phyloP scores from a whole-genome alignment of 2,113 vertebrate species.

The Scomber colias region DNA sequence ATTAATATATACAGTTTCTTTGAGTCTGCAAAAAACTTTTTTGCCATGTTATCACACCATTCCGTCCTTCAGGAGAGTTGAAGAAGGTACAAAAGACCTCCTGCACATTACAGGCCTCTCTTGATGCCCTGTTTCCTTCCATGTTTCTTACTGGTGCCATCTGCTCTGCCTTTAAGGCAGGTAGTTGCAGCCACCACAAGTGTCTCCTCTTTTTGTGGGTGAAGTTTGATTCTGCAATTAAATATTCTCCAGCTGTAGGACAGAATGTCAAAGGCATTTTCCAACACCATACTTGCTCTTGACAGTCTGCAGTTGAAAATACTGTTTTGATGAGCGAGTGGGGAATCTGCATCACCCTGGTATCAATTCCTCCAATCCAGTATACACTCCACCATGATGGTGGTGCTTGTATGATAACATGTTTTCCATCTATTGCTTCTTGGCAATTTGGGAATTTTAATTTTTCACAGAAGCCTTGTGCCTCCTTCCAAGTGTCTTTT shows the following conservation, averaged over 20 bases:
- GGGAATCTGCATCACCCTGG: conserved; percentile 20
- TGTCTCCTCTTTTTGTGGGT: background rate
- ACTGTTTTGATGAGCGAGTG: background rate
- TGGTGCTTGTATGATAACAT: conserved; percentile 1
- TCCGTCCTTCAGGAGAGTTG: too few relatives aligned
- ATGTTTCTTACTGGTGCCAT: too few relatives aligned
- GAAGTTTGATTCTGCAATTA: background rate
- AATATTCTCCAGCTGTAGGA: background rate
- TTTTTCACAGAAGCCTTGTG: conserved; percentile 20
- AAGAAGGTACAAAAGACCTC: too few relatives aligned
- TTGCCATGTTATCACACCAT: too few relatives aligned
- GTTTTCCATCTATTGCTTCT: conserved; percentile 10
- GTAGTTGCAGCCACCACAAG: background rate
- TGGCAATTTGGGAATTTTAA: conserved; percentile 31
- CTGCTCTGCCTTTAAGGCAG: too few relatives aligned
- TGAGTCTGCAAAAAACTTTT: too few relatives aligned
- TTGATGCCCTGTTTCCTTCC: too few relatives aligned
- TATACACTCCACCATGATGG: conserved; percentile 27
- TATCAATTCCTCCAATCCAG: background rate
- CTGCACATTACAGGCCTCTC: too few relatives aligned
- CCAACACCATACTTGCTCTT: background rate
- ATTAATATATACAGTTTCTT: too few relatives aligned
- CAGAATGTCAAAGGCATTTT: conserved; percentile 10
- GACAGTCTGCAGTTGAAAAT: background rate
- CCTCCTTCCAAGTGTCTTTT: conserved; percentile 11